phyloP scores from a whole-genome alignment of 2,888 invertebrate genomes.

The Dusona sp. region DNA sequence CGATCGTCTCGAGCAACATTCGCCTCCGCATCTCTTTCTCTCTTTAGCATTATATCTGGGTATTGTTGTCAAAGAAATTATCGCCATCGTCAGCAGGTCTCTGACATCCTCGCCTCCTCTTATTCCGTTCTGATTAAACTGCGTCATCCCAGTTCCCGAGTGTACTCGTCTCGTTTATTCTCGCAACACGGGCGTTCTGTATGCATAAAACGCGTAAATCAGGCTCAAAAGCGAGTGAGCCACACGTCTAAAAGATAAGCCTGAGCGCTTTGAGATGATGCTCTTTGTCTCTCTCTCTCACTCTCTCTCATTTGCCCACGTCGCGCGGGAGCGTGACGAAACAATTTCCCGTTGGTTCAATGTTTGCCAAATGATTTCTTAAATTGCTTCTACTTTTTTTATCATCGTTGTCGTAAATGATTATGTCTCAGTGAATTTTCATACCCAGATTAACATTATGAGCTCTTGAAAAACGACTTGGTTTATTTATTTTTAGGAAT shows the following conservation, averaged over 20 bases:
- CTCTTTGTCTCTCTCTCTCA: constrained; percentile 25
- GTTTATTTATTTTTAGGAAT: neutral
- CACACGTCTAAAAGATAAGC: constrained; percentile 80
- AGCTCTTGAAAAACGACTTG: neutral
- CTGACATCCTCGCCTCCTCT: constrained; percentile 43
- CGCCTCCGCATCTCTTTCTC: constrained; percentile 20
- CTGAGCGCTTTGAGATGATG: constrained; percentile 60
- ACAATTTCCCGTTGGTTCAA: constrained; percentile 44
- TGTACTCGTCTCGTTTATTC: constrained; percentile 37
- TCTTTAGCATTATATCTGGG: constrained; percentile 56
- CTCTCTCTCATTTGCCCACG: constrained; percentile 56
- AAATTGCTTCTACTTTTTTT: constrained; percentile 29
- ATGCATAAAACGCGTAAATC: constrained; percentile 80
- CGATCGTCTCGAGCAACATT: constrained; percentile 49
- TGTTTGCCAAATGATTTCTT: constrained; percentile 81
- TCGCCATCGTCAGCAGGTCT: constrained; percentile 57
- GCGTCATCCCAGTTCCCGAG: constrained; percentile 51
- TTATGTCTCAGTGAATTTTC: neutral
- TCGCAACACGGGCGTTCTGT: constrained; percentile 69
- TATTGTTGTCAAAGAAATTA: constrained; percentile 68
- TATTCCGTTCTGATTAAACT: constrained; percentile 46
- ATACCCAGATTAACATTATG: neutral
- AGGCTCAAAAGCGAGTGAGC: constrained; percentile 77
- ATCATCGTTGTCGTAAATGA: constrained; percentile 28
- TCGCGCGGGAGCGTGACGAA: constrained; percentile 49